Conservation (phyloP, 2,113 vertebrate genomes). For the Edolisoma coerulescens region DNA sequence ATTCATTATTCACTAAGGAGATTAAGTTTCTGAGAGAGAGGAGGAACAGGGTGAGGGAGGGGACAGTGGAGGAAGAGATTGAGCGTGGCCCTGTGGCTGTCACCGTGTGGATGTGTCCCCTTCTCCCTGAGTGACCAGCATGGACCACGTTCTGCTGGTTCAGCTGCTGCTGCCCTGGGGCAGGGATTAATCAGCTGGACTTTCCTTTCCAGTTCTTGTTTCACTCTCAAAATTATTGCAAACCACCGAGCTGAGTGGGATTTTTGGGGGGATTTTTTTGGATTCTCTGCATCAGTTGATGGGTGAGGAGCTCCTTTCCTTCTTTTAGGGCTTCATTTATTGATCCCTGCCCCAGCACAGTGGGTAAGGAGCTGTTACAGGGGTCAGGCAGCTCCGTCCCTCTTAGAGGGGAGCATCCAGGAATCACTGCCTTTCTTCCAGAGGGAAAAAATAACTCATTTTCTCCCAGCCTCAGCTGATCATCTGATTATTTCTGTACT, state of each 20-base stretch:
- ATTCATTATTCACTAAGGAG: conserved; percentile 63
- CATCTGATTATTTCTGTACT: background rate
- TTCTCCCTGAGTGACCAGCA: background rate
- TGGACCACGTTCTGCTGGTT: background rate
- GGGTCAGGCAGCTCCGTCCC: background rate
- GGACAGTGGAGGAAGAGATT: background rate
- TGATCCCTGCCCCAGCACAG: background rate
- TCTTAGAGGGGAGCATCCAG: background rate
- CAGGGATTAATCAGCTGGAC: background rate
- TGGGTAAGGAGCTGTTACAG: background rate
- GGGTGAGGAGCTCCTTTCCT: background rate
- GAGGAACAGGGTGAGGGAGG: background rate
- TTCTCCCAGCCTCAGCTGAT: background rate
- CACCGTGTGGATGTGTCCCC: background rate
- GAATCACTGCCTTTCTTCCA: background rate
- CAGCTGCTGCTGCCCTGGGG: background rate
- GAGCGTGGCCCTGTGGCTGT: background rate
- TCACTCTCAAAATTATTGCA: background rate
- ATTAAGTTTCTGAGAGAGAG: conserved; percentile 21
- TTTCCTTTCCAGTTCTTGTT: background rate
- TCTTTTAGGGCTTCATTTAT: background rate
- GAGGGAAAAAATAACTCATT: background rate
- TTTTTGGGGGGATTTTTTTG: background rate
- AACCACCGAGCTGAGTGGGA: background rate
- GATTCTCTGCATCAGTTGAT: background rate